Conservation (phyloP, 2,113 vertebrate species). For the Scomber scombrus region DNA sequence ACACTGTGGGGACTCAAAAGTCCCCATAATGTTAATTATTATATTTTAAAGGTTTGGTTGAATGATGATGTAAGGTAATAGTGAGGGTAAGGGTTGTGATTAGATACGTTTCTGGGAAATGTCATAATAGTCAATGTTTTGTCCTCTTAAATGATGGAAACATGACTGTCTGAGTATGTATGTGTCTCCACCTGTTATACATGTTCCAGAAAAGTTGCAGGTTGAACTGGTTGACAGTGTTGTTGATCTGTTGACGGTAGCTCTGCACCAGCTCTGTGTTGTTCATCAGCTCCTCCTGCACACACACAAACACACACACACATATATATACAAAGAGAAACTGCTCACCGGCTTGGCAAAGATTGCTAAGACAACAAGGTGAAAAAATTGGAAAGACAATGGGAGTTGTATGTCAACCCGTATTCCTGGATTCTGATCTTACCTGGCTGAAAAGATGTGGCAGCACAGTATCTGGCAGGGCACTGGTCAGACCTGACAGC, state of each 20-base stretch:
- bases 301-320: conserved; percentile 15
- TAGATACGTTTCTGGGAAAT: not conserved
- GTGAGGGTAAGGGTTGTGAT: too few species aligned
- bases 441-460: conserved; percentile 99
- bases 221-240: conserved; percentile 95
- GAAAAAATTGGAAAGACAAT: too few species aligned
- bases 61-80: too few species aligned
- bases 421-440: conserved; percentile 18
- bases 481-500: conserved; percentile 94
- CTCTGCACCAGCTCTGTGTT: conserved; percentile 97
- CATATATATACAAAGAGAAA: not conserved
- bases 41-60: too few species aligned
- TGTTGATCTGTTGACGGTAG: conserved; percentile 95
- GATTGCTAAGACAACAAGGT: not conserved
- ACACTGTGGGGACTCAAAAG: too few species aligned
- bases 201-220: conserved; percentile 99
- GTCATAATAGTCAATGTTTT: not conserved
- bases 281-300: conserved; percentile 95
- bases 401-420: not conserved
- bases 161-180: not conserved
- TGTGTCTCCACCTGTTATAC: conserved; percentile 93
- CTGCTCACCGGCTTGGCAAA: too few species aligned
- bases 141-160: not conserved
- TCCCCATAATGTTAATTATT: too few species aligned
- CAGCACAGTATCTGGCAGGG: conserved; percentile 90